Conservation (phyloP, 2,888 invertebrate genomes). For the Pandemis corylana region DNA sequence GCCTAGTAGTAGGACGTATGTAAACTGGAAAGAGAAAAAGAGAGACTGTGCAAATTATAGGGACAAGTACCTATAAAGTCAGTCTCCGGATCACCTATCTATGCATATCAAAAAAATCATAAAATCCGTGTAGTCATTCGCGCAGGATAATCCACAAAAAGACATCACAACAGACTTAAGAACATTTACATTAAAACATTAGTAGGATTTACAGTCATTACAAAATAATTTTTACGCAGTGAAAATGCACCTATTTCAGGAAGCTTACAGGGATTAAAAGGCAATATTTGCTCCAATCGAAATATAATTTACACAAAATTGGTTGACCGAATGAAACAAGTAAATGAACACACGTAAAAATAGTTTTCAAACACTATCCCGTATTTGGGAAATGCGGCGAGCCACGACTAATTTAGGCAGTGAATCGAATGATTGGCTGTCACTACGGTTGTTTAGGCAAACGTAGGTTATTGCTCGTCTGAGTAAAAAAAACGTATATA, state of each 20-base stretch:
- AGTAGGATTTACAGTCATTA: not conserved
- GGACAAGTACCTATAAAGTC: too few species aligned
- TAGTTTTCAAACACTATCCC: conserved; percentile 24
- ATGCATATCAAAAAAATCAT: too few species aligned
- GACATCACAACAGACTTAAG: too few species aligned
- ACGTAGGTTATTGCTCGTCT: not conserved
- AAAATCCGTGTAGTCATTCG: too few species aligned
- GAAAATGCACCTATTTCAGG: not conserved
- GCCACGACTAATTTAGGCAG: conserved; percentile 29
- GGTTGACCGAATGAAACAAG: conserved; percentile 19
- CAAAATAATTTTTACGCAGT: not conserved
- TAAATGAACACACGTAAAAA: conserved; percentile 27
- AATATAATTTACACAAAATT: conserved; percentile 24
- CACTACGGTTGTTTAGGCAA: conserved; percentile 23
- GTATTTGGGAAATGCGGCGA: conserved; percentile 32
- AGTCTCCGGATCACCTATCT: too few species aligned
- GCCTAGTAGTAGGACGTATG: too few species aligned
- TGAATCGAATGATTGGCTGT: conserved; percentile 39
- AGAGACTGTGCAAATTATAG: too few species aligned
- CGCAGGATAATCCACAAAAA: too few species aligned
- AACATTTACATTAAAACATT: too few species aligned
- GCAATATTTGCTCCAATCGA: conserved; percentile 8
- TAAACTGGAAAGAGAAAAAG: too few species aligned
- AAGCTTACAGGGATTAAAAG: not conserved
- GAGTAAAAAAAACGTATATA: not conserved